Conservation (phyloP, 2,113 vertebrate genomes). For the Stigmatopora argus region DNA sequence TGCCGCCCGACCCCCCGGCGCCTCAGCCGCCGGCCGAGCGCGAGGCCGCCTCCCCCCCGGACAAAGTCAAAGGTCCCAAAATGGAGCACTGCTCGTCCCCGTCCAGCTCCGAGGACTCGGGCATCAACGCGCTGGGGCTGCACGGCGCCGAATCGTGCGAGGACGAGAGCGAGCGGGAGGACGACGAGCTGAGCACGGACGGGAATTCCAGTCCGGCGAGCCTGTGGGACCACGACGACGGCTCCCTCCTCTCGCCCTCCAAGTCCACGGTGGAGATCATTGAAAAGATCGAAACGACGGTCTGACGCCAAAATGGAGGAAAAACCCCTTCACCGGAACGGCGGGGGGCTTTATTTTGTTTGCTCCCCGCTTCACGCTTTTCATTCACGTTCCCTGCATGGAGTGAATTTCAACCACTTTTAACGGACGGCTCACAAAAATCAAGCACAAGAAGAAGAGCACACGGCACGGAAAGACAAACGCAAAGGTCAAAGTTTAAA, state of each 20-base stretch:
- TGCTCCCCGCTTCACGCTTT: constrained; percentile 34
- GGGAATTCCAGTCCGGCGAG: constrained; percentile 89
- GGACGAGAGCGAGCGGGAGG: constrained; percentile 81
- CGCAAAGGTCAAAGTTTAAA: constrained; percentile 12
- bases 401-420: constrained; percentile 39
- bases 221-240: constrained; percentile 91
- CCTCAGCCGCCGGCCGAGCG: constrained; percentile 30
- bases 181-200: constrained; percentile 69
- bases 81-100: constrained; percentile 90
- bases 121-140: constrained; percentile 89
- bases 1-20: constrained; percentile 49
- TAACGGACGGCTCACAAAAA: constrained; percentile 19
- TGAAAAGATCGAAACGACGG: constrained; percentile 96
- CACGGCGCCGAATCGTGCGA: constrained; percentile 91
- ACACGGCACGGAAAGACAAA: constrained; percentile 19
- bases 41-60: constrained; percentile 49
- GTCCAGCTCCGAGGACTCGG: constrained; percentile 94
- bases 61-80: constrained; percentile 82
- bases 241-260: constrained; percentile 85
- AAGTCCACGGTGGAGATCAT: constrained; percentile 95
- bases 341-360: constrained; percentile 19
- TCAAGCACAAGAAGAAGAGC: constrained; percentile 43
- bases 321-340: background rate
- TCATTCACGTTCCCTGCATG: constrained; percentile 43
- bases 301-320: constrained; percentile 58